These are phyloP conservation scores for Siniperca scherzeri DNA, from an alignment of 2,797 vertebrate species.

Conservation along the genomic window DNA sequence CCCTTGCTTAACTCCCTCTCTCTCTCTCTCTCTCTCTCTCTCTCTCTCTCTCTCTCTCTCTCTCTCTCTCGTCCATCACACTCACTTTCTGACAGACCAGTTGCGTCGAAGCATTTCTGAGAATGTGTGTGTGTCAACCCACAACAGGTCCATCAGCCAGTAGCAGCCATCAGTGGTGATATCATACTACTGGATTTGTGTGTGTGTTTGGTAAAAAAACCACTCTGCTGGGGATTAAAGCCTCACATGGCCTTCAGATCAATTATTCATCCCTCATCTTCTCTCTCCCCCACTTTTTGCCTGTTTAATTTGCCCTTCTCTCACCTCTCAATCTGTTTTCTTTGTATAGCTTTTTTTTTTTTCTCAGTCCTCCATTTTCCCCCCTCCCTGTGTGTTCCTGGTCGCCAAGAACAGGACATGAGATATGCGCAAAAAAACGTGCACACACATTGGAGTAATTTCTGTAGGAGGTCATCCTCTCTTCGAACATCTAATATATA, in stretches of 20 bases:
- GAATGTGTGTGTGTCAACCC: conserved; percentile 2
- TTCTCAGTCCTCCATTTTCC: not conserved
- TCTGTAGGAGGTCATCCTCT: conserved; percentile 7
- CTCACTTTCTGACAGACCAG: conserved; percentile 26
- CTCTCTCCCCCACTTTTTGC: conserved; percentile 2
- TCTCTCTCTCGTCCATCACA: not conserved
- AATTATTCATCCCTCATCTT: conserved; percentile 57
- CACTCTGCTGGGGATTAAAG: conserved; percentile 11
- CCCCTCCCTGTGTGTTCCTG: not conserved
- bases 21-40: not conserved
- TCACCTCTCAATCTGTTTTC: conserved; percentile 9
- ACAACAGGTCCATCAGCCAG: not conserved
- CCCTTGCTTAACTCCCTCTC: conserved; percentile 20
- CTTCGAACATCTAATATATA: conserved; percentile 17
- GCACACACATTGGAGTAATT: not conserved
- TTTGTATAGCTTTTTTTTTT: not conserved
- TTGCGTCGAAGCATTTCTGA: not conserved
- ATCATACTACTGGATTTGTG: not conserved
- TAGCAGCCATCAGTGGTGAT: not conserved
- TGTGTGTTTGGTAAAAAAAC: conserved; percentile 5
- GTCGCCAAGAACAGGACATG: not conserved
- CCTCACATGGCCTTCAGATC: conserved; percentile 43
- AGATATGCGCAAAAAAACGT: not conserved
- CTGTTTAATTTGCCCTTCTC: conserved; percentile 39
- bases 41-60: not conserved